Evolutionary conservation across 1,140 invertebrate genomes (phyloP), one percentile per base, ranked within the genome.

Genomic region (Drosophila hydei): DNA sequence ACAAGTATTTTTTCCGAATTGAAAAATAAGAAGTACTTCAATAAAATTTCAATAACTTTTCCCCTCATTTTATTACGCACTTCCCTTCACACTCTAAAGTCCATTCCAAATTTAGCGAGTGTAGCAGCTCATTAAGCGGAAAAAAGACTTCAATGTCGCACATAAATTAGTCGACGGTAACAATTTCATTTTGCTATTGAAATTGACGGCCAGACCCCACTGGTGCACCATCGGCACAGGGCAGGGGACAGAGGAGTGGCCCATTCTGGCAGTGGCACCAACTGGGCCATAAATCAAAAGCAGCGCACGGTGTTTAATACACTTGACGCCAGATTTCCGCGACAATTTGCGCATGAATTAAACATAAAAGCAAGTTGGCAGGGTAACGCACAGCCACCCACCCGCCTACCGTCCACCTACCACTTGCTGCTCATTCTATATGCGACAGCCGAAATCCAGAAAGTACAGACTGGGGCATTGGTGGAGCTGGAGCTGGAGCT

Each of bases 251-350:
- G 4, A 12, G 8, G 27, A 30, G 38, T 2, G 38, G 1, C n/a
- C n/a, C 51, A n/a, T 30, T 40, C 38, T 43, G 54, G 36, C 45
- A 18, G 43, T 54, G 56, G 80, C 30, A 63, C 48, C 63, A 62
- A 72, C 62, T 58, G 63, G 52, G 80, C 75, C 83, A 88, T 88
- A 88, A 88, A 88, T 88, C 83, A 88, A 88, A 88, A 88, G 84
- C 78, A 88, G 75, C 60, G 75, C 78, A 73, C 59, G 56, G 78
- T 76, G 72, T 88, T 88, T 87, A 87, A 87, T 87, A 87, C 83
- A 88, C 83, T 87, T 87, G 83, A 87, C 83, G 83, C 85, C 83
- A 88, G 83, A 88, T 88, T 88, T 88, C 84, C 84, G 84, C 84
- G 83, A 88, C 83, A 88, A 88, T 88, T 88, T 88, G 83, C 79